Evolutionary conservation across 2,888 invertebrate genomes (phyloP).

Genomic region (Geotrupes spiniger): DNA sequence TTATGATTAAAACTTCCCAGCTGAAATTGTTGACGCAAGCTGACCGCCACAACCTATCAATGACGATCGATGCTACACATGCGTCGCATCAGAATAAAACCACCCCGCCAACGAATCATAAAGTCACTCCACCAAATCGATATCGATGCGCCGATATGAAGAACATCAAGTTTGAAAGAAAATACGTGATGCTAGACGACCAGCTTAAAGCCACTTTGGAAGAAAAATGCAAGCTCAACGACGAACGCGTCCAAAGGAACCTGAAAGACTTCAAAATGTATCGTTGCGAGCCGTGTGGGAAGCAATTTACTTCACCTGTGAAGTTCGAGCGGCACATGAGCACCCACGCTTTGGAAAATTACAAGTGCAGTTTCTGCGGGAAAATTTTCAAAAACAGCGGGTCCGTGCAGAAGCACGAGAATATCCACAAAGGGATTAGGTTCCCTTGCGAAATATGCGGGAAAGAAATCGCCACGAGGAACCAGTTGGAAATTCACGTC

Average conservation of each 20-base stretch:
- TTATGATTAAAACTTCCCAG: conserved; percentile 10
- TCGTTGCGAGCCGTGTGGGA: conserved; percentile 10
- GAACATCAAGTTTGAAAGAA: conserved; percentile 12
- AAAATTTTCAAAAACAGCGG: conserved; percentile 9
- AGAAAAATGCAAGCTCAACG: background rate
- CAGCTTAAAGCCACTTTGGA: conserved; percentile 6
- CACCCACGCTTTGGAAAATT: background rate
- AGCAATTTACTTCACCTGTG: background rate
- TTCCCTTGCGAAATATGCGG: conserved; percentile 21
- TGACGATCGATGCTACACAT: no score
- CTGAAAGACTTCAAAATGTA: background rate
- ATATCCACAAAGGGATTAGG: conserved; percentile 7
- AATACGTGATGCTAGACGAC: conserved; percentile 3
- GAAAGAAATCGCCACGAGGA: conserved; percentile 18
- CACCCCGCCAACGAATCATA: no score
- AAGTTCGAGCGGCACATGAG: conserved; percentile 6
- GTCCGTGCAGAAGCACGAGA: conserved; percentile 20
- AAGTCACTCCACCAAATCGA: background rate
- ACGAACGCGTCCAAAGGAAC: background rate
- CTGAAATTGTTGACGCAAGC: background rate
- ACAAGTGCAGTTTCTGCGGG: conserved; percentile 13
- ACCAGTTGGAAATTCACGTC: conserved; percentile 15
- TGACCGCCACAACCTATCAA: no score
- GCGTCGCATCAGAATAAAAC: no score
- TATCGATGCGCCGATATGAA: background rate